phyloP scores from a whole-genome alignment of 2,113 vertebrate species.

The Euleptes europaea region DNA sequence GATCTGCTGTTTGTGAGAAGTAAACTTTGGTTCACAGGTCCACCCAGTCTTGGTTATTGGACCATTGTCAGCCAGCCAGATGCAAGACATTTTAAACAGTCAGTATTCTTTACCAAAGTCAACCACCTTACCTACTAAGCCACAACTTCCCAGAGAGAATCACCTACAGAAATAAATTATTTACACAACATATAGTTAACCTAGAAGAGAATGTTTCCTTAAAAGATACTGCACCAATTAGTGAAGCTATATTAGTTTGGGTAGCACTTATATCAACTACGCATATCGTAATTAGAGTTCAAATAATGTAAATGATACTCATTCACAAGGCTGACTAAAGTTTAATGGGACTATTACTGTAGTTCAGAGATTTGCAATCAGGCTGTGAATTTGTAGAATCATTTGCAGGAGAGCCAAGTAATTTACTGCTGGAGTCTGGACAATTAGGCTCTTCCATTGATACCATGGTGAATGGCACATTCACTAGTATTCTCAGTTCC shows the following conservation, averaged over 20 bases:
- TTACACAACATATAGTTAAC: constrained; percentile 21
- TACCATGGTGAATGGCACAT: neutral
- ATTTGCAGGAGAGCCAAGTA: constrained; percentile 18
- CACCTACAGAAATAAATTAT: constrained; percentile 7
- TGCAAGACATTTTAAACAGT: neutral
- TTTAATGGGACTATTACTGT: constrained; percentile 16
- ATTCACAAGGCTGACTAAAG: constrained; percentile 28
- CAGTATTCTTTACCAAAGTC: neutral
- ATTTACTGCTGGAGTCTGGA: constrained; percentile 13
- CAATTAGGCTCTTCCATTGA: neutral
- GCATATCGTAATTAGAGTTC: constrained; percentile 20
- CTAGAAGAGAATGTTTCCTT: neutral
- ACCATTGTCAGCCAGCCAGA: neutral
- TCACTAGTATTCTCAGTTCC: constrained; percentile 29
- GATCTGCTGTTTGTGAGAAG: neutral
- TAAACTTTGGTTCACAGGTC: neutral
- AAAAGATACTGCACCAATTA: neutral
- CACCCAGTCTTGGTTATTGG: neutral
- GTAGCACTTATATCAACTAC: constrained; percentile 14
- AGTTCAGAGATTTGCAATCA: constrained; percentile 27
- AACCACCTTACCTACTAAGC: neutral
- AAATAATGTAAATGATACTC: constrained; percentile 33
- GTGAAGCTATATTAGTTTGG: constrained; percentile 6
- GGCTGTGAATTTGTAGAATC: neutral
- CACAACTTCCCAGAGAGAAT: neutral